These are phyloP conservation scores for Aratinga solstitialis DNA, from an alignment of 2,797 vertebrate species.

Conservation along the genomic window DNA sequence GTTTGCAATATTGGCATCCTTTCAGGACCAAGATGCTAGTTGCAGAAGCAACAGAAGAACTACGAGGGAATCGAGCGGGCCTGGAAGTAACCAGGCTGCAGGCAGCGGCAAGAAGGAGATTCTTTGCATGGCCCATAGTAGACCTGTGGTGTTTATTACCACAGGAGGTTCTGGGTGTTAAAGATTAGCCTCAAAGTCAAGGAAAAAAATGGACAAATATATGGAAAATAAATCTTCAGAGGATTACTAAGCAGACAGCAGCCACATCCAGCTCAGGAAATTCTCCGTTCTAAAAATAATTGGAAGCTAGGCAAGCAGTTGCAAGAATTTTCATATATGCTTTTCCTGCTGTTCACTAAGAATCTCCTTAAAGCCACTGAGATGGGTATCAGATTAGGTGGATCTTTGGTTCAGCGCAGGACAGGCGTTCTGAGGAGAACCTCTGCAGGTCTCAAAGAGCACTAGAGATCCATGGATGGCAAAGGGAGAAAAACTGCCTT, in stretches of 20 bases:
- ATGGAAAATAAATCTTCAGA: neutral
- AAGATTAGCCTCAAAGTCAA: neutral
- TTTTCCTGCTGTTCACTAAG: neutral
- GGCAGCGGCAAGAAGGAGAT: neutral
- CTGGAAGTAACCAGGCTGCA: neutral
- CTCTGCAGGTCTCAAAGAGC: neutral
- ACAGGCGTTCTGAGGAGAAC: neutral
- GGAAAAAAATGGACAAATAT: neutral
- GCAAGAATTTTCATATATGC: neutral
- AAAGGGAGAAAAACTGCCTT: neutral
- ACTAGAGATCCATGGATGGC: neutral
- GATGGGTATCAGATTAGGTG: neutral
- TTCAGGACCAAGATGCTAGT: neutral
- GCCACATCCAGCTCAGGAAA: conserved; percentile 32
- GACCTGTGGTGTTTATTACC: neutral
- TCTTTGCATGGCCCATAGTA: neutral
- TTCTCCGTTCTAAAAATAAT: conserved; percentile 46
- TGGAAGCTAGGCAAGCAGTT: neutral
- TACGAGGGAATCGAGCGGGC: neutral
- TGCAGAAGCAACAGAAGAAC: neutral
- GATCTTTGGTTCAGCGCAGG: neutral
- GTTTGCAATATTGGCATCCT: neutral
- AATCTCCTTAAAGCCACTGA: neutral
- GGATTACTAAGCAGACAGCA: neutral
- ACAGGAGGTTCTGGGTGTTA: neutral